Evolutionary conservation across 1,140 invertebrate genomes (phyloP).

Genomic region (Drosophila trapezifrons): DNA sequence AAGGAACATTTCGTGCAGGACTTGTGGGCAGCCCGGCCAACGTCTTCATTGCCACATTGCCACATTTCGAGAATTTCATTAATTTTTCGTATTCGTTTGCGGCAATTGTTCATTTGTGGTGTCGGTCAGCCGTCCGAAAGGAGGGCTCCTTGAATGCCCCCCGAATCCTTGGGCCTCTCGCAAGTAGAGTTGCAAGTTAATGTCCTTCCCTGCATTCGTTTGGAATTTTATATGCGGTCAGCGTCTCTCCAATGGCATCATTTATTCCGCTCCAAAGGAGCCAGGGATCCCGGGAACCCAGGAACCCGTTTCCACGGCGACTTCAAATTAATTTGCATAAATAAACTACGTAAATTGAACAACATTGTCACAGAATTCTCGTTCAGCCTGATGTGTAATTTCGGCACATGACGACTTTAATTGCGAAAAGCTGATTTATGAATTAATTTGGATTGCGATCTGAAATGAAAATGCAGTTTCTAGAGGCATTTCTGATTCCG

Average conservation of each 20-base stretch:
- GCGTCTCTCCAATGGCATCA: constrained; percentile 29
- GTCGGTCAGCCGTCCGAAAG: constrained; percentile 22
- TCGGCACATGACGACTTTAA: constrained; percentile 28
- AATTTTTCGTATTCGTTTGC: constrained; percentile 62
- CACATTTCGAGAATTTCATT: constrained; percentile 62
- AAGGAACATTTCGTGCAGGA: constrained; percentile 27
- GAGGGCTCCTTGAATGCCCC: constrained; percentile 9
- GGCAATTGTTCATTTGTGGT: constrained; percentile 65
- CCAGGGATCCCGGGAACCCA: too few species aligned
- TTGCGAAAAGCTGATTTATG: constrained; percentile 42
- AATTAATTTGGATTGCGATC: constrained; percentile 33
- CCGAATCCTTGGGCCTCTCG: constrained; percentile 6
- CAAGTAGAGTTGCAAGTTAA: constrained; percentile 43
- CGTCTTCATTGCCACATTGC: constrained; percentile 59
- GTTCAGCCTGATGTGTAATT: constrained; percentile 25
- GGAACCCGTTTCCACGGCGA: too few species aligned
- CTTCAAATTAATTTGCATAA: constrained; percentile 47
- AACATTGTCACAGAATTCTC: constrained; percentile 18
- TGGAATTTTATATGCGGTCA: constrained; percentile 56
- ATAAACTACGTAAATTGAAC: constrained; percentile 29
- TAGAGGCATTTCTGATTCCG: too few species aligned
- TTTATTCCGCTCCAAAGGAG: constrained; percentile 31
- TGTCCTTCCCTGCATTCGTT: constrained; percentile 53
- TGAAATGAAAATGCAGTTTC: constrained; percentile 19
- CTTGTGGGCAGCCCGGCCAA: constrained; percentile 30